Percentiles rank a stretch among this genome's conserved stretches.
Conservation (phyloP, 2,888 invertebrate species). For the Lochmaea capreae region DNA sequence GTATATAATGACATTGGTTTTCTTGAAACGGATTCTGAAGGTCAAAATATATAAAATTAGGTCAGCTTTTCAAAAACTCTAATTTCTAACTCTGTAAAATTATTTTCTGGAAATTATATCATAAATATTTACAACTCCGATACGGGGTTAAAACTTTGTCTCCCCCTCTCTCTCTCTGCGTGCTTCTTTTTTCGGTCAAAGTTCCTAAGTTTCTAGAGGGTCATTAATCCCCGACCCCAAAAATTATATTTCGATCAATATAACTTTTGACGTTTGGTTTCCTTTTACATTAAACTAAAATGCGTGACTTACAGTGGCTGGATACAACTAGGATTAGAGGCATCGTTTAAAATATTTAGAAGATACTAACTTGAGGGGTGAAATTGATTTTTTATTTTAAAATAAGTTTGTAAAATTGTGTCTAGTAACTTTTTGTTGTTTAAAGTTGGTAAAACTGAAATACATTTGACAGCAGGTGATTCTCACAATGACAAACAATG, state of each 20-base stretch:
- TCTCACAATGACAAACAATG: too few species aligned
- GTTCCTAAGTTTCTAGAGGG: conserved; percentile 22
- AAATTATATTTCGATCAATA: conserved; percentile 34
- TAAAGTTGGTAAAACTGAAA: neutral
- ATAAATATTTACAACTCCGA: conserved; percentile 11
- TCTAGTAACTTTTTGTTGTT: too few species aligned
- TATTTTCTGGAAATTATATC: too few species aligned
- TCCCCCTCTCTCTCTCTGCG: neutral
- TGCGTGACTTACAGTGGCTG: conserved; percentile 23
- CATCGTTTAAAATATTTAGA: neutral
- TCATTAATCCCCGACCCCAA: conserved; percentile 34
- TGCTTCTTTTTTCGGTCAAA: neutral
- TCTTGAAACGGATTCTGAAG: neutral
- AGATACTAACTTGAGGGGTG: too few species aligned
- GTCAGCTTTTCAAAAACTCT: too few species aligned
- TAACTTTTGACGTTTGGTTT: conserved; percentile 20
- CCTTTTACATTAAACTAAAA: conserved; percentile 25
- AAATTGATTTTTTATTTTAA: too few species aligned
- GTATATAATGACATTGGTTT: too few species aligned
- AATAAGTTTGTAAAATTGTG: too few species aligned
- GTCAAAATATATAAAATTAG: neutral
- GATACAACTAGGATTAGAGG: neutral
- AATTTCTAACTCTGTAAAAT: too few species aligned
- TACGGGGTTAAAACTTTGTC: conserved; percentile 9
- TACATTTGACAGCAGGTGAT: neutral